A percentile compares a stretch with the other conserved stretches of the same genome.
phyloP scores from a whole-genome alignment of 2,797 vertebrate genomes.

The Chrosomus eos region DNA sequence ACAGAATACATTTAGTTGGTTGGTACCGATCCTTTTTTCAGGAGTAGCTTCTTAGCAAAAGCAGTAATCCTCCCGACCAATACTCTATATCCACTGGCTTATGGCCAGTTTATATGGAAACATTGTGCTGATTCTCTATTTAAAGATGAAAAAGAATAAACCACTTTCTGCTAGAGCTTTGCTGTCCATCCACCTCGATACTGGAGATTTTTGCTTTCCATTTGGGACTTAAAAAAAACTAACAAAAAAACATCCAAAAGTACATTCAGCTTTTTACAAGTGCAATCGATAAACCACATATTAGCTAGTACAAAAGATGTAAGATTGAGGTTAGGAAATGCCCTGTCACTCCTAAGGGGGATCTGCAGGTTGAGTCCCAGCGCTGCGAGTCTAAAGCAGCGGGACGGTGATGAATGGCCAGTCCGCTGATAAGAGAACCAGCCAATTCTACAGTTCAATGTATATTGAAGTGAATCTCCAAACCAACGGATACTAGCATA shows the following conservation, averaged over 20 bases:
- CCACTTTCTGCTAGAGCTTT: neutral
- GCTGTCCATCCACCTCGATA: neutral
- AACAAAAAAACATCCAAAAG: neutral
- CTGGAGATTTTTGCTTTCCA: slow-evolving; percentile 16
- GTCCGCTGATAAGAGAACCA: slow-evolving; percentile 56
- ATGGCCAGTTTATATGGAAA: neutral
- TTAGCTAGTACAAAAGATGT: slow-evolving; percentile 52
- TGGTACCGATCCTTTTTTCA: too few relatives aligned
- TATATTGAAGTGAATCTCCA: neutral
- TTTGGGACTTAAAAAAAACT: neutral
- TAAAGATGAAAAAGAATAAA: slow-evolving; percentile 1
- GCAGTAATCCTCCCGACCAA: too few relatives aligned
- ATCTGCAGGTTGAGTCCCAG: slow-evolving; percentile 51
- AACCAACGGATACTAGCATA: neutral
- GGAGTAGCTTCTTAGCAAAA: too few relatives aligned
- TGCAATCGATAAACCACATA: slow-evolving; percentile 60
- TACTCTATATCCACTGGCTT: neutral
- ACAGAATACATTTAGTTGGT: too few relatives aligned
- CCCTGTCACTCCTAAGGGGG: slow-evolving; percentile 52
- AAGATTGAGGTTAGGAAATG: slow-evolving; percentile 56
- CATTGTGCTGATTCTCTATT: neutral
- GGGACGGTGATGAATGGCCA: slow-evolving; percentile 61
- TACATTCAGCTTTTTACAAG: slow-evolving; percentile 46
- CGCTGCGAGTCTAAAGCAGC: slow-evolving; percentile 41
- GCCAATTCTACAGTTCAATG: slow-evolving; percentile 43